Conservation (phyloP, 2,797 vertebrate species). For the Telmatherina bonti region DNA sequence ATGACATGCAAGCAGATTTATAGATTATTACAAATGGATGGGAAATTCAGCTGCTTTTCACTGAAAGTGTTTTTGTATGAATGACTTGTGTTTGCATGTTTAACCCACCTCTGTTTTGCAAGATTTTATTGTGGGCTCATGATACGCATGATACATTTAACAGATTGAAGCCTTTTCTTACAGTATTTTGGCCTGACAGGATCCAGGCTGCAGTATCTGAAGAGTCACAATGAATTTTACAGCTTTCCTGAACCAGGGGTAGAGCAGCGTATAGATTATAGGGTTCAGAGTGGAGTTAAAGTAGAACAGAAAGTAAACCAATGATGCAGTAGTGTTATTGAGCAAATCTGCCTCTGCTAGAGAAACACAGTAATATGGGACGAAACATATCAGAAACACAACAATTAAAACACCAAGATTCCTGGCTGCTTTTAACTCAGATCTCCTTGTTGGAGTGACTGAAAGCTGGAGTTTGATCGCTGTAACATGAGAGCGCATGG, state of each 20-base stretch:
- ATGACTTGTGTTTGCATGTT: too few species aligned
- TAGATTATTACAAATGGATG: too few species aligned
- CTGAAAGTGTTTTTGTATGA: too few species aligned
- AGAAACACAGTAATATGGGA: not conserved
- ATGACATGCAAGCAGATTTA: too few species aligned
- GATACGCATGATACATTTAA: too few species aligned
- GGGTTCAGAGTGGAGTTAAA: constrained; percentile 34
- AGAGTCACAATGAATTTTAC: constrained; percentile 12
- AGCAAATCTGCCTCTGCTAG: rapidly evolving
- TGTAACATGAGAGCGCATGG: constrained; percentile 23
- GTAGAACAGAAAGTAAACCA: not conserved
- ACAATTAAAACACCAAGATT: constrained; percentile 29
- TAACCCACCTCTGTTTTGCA: too few species aligned
- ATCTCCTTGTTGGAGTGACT: not conserved
- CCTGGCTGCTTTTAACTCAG: constrained; percentile 38
- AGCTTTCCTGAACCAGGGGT: constrained; percentile 43
- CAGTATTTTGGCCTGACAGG: constrained; percentile 5
- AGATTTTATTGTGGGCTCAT: too few species aligned
- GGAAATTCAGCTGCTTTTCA: too few species aligned
- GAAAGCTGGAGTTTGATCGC: not conserved
- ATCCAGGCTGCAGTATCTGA: constrained; percentile 15
- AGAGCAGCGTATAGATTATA: constrained; percentile 29
- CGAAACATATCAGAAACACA: constrained; percentile 27
- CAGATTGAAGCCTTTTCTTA: not conserved
- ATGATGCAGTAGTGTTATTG: rapidly evolving